Conservation (phyloP, 1,140 invertebrate species). For the Anastrepha ludens region DNA sequence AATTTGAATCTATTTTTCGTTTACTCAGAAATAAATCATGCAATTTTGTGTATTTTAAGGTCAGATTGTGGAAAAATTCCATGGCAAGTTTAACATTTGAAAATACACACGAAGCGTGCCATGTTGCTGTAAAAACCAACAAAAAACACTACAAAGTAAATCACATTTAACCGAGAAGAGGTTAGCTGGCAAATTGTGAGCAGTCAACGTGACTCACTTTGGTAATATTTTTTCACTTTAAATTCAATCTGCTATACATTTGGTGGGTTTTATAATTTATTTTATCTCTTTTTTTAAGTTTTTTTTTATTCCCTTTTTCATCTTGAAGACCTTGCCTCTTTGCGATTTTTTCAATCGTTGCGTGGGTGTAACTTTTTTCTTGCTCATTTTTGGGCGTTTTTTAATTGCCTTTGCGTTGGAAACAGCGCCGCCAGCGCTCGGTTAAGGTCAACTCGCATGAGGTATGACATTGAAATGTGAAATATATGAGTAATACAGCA, state of each 20-base stretch:
- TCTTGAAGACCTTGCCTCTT: background rate
- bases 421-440: background rate
- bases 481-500: background rate
- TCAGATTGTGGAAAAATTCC: conserved; percentile 10
- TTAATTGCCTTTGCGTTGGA: conserved; percentile 2
- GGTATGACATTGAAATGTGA: conserved; percentile 26
- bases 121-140: background rate
- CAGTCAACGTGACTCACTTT: too few relatives aligned
- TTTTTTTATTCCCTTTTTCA: background rate
- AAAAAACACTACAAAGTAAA: background rate
- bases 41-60: background rate
- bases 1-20: too few relatives aligned
- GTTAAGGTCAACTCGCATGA: conserved; percentile 13
- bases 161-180: too few relatives aligned
- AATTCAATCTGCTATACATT: too few relatives aligned
- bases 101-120: background rate
- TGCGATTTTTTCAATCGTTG: background rate
- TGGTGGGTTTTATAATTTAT: too few relatives aligned
- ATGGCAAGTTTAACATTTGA: background rate
- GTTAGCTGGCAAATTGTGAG: too few relatives aligned
- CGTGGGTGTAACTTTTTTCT: conserved; percentile 1
- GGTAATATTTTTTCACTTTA: too few relatives aligned
- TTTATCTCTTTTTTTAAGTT: background rate
- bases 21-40: conserved; percentile 17
- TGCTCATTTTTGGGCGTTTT: background rate